These are phyloP conservation scores for Mustela nigripes DNA, from an alignment of 2,113 vertebrate genomes.

Conservation along the genomic window DNA sequence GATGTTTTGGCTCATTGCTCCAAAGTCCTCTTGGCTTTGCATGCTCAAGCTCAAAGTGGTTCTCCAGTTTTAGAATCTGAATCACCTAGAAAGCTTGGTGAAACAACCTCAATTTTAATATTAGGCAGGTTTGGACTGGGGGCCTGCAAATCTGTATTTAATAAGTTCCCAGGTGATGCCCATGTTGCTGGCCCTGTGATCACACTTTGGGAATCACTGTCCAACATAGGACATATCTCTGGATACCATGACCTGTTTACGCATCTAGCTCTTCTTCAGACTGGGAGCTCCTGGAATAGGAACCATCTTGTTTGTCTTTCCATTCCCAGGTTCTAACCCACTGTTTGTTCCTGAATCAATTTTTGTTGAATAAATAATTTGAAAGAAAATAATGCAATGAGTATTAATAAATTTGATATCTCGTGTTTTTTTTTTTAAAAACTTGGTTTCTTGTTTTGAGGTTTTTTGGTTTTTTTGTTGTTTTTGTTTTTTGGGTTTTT, in stretches of 20 bases:
- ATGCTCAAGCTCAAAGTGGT: neutral
- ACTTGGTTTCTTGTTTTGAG: neutral
- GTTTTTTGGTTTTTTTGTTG: too few species aligned
- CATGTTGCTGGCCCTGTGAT: neutral
- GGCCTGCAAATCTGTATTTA: neutral
- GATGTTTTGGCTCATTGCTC: neutral
- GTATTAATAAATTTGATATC: neutral
- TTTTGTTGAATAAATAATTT: conserved; percentile 17
- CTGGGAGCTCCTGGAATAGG: neutral
- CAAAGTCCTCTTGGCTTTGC: neutral
- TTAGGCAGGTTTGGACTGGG: neutral
- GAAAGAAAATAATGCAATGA: neutral
- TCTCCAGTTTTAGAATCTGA: neutral
- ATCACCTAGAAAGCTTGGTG: neutral
- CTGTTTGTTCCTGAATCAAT: conserved; percentile 25
- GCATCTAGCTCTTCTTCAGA: neutral
- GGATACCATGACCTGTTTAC: neutral
- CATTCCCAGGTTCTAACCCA: neutral
- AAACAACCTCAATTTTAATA: neutral
- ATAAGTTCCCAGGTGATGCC: neutral
- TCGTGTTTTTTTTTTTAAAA: neutral
- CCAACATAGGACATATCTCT: neutral
- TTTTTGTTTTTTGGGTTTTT: too few species aligned
- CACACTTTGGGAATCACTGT: neutral
- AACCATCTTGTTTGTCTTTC: neutral